Conservation (phyloP, 2,888 invertebrate genomes). For the Ochropleura leucogaster region DNA sequence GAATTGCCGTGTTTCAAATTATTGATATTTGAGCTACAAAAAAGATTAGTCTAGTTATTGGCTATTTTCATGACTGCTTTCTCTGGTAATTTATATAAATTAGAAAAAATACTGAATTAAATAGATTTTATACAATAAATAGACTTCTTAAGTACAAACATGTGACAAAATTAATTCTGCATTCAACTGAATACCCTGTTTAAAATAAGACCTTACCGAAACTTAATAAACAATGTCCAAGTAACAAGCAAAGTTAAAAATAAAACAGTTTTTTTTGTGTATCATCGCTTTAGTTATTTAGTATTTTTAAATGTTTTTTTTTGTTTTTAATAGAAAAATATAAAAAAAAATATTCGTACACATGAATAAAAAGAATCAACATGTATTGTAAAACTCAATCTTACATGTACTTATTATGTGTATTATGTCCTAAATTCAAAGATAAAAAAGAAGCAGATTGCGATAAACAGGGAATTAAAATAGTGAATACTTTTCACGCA, state of each 20-base stretch:
- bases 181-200: constrained; percentile 39
- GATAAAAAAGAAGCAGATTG: neutral
- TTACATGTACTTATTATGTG: too few species aligned
- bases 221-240: neutral
- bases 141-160: constrained; percentile 35
- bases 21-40: constrained; percentile 42
- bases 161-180: constrained; percentile 1
- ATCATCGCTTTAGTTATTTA: neutral
- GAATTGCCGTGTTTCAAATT: neutral
- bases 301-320: too few species aligned
- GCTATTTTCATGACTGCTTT: constrained; percentile 47
- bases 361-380: too few species aligned
- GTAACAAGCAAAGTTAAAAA: constrained; percentile 13
- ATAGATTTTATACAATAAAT: constrained; percentile 41
- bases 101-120: constrained; percentile 29
- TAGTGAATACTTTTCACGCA: neutral
- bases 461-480: constrained; percentile 1
- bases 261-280: neutral
- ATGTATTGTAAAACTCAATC: neutral
- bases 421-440: neutral
- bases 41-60: constrained; percentile 9
- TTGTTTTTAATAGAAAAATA: too few species aligned
- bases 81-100: constrained; percentile 34
- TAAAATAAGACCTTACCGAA: constrained; percentile 11
- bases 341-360: too few species aligned